A percentile compares a stretch with the other conserved stretches of the same genome.
Evolutionary conservation across 2,888 invertebrate species (phyloP).

Genomic region (Nomada hirtipes): DNA sequence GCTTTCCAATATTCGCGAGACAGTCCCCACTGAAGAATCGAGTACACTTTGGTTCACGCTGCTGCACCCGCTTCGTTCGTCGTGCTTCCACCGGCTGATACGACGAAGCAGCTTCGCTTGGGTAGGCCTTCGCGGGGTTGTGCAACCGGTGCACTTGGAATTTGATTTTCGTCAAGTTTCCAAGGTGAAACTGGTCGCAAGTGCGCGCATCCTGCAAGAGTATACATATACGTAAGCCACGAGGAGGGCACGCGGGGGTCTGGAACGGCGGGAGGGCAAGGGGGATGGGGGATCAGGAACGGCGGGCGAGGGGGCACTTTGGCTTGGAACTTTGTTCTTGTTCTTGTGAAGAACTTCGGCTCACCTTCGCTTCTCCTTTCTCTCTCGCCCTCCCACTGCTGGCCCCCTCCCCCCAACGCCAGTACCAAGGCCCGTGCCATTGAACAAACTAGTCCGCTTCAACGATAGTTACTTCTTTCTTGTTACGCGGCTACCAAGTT

Average conservation of each 20-base stretch:
- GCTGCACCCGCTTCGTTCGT: background rate
- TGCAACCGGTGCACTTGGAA: slow-evolving; percentile 69
- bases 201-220: slow-evolving; percentile 79
- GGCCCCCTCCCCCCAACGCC: slow-evolving; percentile 41
- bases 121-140: slow-evolving; percentile 50
- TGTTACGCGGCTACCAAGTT: slow-evolving; percentile 81
- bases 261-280: slow-evolving; percentile 33
- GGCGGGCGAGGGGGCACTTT: slow-evolving; percentile 63
- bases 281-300: slow-evolving; percentile 52
- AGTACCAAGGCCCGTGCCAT: slow-evolving; percentile 76
- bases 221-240: slow-evolving; percentile 68
- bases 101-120: slow-evolving; percentile 28
- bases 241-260: slow-evolving; percentile 69
- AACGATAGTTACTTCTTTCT: slow-evolving; percentile 83
- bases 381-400: slow-evolving; percentile 24
- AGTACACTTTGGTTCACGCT: background rate
- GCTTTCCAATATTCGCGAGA: background rate
- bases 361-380: slow-evolving; percentile 68
- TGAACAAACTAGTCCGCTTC: slow-evolving; percentile 82
- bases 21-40: background rate
- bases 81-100: background rate
- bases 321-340: slow-evolving; percentile 83
- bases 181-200: slow-evolving; percentile 79
- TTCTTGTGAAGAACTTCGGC: slow-evolving; percentile 83
- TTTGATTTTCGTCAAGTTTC: slow-evolving; percentile 80